These are phyloP conservation scores for Ceyx margarethae DNA, from an alignment of 2,113 vertebrate species.

Conservation along the genomic window DNA sequence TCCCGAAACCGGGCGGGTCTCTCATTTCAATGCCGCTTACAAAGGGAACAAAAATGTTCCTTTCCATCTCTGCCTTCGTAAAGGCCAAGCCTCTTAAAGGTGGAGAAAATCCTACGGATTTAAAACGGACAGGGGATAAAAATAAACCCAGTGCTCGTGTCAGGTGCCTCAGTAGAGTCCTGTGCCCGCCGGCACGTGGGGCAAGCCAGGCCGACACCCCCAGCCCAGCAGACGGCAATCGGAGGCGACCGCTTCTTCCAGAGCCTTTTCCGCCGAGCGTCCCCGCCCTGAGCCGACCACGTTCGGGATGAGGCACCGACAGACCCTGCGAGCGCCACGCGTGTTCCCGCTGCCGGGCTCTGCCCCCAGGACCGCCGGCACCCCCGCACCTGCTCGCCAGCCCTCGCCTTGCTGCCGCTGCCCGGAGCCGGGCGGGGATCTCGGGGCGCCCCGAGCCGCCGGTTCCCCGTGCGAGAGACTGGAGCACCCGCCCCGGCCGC, in stretches of 20 bases:
- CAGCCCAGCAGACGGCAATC: too few species aligned
- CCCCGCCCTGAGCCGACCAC: not conserved
- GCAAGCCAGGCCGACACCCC: not conserved
- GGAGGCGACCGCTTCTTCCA: not conserved
- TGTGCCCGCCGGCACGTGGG: not conserved
- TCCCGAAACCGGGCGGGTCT: not conserved
- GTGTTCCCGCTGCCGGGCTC: not conserved
- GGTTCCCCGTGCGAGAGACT: not conserved
- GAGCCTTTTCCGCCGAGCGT: not conserved
- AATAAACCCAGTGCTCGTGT: accelerated
- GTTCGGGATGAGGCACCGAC: too few species aligned
- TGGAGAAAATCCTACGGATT: accelerated
- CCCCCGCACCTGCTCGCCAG: not conserved
- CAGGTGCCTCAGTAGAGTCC: accelerated
- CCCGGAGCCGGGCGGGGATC: not conserved
- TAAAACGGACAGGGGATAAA: not conserved
- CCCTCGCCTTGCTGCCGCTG: not conserved
- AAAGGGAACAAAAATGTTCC: not conserved
- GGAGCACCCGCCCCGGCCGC: not conserved
- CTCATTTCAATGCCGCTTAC: accelerated
- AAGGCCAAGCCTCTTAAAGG: not conserved
- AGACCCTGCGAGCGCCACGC: not conserved
- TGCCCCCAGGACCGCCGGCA: not conserved
- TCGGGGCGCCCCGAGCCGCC: too few species aligned
- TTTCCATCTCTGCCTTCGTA: not conserved